Conservation (phyloP, 2,888 invertebrate genomes). For the Agrotis clavis region DNA sequence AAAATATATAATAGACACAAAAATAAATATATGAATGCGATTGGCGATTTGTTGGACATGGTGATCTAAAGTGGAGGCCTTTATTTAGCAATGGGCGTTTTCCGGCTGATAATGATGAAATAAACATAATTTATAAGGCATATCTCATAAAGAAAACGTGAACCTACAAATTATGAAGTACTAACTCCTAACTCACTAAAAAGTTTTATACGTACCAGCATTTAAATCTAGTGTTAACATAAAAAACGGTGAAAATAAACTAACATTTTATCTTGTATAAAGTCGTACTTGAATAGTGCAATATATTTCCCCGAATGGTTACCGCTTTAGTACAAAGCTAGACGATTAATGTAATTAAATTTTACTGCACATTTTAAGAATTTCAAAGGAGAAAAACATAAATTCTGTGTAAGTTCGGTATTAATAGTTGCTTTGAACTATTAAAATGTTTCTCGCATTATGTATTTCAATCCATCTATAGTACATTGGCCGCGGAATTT, state of each 20-base stretch:
- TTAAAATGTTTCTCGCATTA: background rate
- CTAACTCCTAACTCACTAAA: too few relatives aligned
- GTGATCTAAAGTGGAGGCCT: too few relatives aligned
- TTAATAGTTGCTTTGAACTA: constrained; percentile 12
- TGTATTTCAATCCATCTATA: too few relatives aligned
- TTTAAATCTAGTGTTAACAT: constrained; percentile 27
- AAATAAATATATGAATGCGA: too few relatives aligned
- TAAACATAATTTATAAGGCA: background rate
- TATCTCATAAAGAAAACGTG: too few relatives aligned
- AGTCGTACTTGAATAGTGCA: constrained; percentile 53
- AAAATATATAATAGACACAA: too few relatives aligned
- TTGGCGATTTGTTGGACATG: too few relatives aligned
- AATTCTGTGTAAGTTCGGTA: constrained; percentile 30
- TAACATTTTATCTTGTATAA: constrained; percentile 50
- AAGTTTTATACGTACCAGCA: background rate
- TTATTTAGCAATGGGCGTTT: too few relatives aligned
- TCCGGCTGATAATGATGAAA: background rate
- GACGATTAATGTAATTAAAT: constrained; percentile 62
- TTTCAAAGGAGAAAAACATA: constrained; percentile 38
- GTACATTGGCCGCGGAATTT: too few relatives aligned
- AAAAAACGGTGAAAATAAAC: constrained; percentile 39
- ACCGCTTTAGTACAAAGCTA: constrained; percentile 56
- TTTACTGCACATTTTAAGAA: constrained; percentile 60
- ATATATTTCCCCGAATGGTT: constrained; percentile 58
- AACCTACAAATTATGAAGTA: too few relatives aligned